These are phyloP conservation scores for Amblyjoppa proteus DNA, from an alignment of 2,888 invertebrate species.

Conservation along the genomic window DNA sequence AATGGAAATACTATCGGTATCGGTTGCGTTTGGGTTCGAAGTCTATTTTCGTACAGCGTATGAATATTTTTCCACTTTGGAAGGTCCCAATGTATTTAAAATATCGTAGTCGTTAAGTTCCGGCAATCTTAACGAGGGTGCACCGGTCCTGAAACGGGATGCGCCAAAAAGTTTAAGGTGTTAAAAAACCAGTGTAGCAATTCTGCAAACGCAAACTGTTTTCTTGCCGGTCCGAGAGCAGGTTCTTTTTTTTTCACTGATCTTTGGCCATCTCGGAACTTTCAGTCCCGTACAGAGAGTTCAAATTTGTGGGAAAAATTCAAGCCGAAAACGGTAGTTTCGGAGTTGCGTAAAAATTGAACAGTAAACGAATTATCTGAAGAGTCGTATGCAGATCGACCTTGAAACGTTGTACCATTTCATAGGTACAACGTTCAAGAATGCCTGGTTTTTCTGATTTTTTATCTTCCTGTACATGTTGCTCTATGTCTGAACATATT, in stretches of 20 bases:
- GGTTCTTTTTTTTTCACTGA: conserved; percentile 33
- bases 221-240: conserved; percentile 20
- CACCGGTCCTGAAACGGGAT: background rate
- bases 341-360: background rate
- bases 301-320: background rate
- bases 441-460: too few species aligned
- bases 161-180: conserved; percentile 1
- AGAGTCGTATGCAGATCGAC: too few species aligned
- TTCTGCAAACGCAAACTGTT: conserved; percentile 17
- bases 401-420: too few species aligned
- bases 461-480: too few species aligned
- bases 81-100: background rate
- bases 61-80: background rate
- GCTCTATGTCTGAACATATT: too few species aligned
- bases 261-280: background rate
- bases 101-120: background rate
- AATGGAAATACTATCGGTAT: background rate
- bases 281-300: background rate
- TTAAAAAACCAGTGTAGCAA: background rate
- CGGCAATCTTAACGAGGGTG: background rate
- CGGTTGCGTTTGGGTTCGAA: background rate
- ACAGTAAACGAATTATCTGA: too few species aligned
- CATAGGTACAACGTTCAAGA: too few species aligned
- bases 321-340: background rate
- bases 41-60: background rate